Base-by-base conservation (phyloP, 2,888 invertebrate species). In the Callinectes sapidus region DNA sequence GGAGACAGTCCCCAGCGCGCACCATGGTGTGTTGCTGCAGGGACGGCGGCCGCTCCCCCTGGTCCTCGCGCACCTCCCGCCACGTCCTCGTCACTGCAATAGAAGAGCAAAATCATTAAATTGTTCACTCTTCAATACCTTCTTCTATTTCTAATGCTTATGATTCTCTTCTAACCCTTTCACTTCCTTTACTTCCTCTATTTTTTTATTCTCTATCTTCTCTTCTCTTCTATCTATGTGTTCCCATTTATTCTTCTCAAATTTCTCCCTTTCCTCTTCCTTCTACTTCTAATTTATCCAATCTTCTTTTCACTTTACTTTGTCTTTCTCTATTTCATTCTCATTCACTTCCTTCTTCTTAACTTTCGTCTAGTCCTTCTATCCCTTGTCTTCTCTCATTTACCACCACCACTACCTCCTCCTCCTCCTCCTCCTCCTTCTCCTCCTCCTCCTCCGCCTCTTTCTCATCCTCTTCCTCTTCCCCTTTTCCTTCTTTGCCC, bases 1-100 rank as follows among this genome's bases (percentile, higher is more conserved):
- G 98, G 94, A 98, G 96, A 95, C 96, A 96, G 95, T 97, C 97
- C 95, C 97, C 97, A 96, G 97, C 97, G 61, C 97, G 97, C n/a
- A 98, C 97, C 91, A 98, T 97, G 16, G 97, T 97, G 96, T 98
- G 98, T 95, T 98, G 98, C 96, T 98, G 98, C 93, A 98, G 96
- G 95, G 97, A 97, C 0, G 98, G 98, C 87, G 98, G 97, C 66
- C 97, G 96, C 94, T 97, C 97, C 28, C 96, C 96, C 39, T 61
- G 81, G 55, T 95, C 95, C 89, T 95, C 97, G 95, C 97, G 96
- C 95, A 98, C 95, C 95, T 97, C 97, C 95, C 97, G 97, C 98
- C 98, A 98, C 95, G 96, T 96, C 89, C 97, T 97, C 66, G 96
- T 97, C 87, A 97, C 98, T 98, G 96, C 28, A 96, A 96, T 10